Evolutionary conservation across 2,113 vertebrate genomes (phyloP).

Genomic region (Dinomys branickii): DNA sequence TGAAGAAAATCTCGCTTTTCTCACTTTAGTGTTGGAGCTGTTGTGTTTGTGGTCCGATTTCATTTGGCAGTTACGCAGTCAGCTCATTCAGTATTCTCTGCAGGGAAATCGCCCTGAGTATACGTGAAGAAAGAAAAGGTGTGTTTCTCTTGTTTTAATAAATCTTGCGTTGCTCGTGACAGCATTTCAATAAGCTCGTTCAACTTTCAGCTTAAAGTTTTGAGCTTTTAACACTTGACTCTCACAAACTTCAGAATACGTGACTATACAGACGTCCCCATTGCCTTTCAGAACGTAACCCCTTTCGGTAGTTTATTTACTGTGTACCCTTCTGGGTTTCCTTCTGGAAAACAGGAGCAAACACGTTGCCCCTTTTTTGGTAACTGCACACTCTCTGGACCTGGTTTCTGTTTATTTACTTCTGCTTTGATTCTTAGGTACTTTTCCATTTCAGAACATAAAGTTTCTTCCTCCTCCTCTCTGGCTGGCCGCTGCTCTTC

Average conservation of each 20-base stretch:
- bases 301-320: neutral
- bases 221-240: neutral
- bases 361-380: neutral
- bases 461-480: neutral
- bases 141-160: neutral
- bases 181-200: neutral
- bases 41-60: neutral
- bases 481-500: neutral
- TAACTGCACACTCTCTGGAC: neutral
- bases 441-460: neutral
- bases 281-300: neutral
- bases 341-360: neutral
- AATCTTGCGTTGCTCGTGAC: neutral
- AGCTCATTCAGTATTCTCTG: neutral
- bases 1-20: neutral
- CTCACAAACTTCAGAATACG: conserved; percentile 2
- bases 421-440: neutral
- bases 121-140: neutral
- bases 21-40: neutral
- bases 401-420: neutral
- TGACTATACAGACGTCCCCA: neutral
- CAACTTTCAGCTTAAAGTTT: conserved; percentile 22
- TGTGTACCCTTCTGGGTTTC: neutral
- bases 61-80: neutral
- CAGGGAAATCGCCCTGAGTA: neutral